These are phyloP conservation scores for Spea hammondii DNA, from an alignment of 2,797 vertebrate genomes.

Conservation along the genomic window DNA sequence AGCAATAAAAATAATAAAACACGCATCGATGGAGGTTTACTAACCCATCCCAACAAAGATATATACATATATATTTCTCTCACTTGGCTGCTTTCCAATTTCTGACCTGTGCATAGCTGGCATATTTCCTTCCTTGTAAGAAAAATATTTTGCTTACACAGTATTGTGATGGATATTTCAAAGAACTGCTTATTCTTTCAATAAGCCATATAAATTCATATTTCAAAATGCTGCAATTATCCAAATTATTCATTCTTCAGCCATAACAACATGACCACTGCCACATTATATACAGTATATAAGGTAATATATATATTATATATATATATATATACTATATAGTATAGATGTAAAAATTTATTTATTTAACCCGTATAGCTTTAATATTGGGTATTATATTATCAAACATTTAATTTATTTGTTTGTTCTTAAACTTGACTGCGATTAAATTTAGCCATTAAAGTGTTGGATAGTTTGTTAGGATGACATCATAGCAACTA, in stretches of 20 bases:
- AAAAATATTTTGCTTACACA: conserved; percentile 7
- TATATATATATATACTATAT: too few relatives aligned
- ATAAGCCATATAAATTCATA: neutral
- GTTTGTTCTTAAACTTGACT: too few relatives aligned
- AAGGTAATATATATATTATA: too few relatives aligned
- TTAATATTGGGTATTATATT: too few relatives aligned
- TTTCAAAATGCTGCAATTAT: conserved; percentile 1
- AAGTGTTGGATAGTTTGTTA: too few relatives aligned
- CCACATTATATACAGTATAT: neutral
- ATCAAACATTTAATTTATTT: too few relatives aligned
- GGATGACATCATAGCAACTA: too few relatives aligned
- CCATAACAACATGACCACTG: neutral
- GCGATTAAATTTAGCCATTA: too few relatives aligned
- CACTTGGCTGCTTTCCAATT: conserved; percentile 11
- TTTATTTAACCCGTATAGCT: too few relatives aligned
- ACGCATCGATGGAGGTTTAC: neutral
- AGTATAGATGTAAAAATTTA: too few relatives aligned
- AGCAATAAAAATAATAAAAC: conserved; percentile 13
- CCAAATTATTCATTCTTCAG: neutral
- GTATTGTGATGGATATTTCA: conserved; percentile 20
- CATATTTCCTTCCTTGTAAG: neutral
- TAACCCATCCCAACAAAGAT: neutral
- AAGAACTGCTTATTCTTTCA: neutral
- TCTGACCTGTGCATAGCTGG: conserved; percentile 14
- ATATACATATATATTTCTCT: neutral